Evolutionary conservation across 64 coral and sea anemone genomes (phyloP).

Genomic region (Stylophora pistillata): DNA sequence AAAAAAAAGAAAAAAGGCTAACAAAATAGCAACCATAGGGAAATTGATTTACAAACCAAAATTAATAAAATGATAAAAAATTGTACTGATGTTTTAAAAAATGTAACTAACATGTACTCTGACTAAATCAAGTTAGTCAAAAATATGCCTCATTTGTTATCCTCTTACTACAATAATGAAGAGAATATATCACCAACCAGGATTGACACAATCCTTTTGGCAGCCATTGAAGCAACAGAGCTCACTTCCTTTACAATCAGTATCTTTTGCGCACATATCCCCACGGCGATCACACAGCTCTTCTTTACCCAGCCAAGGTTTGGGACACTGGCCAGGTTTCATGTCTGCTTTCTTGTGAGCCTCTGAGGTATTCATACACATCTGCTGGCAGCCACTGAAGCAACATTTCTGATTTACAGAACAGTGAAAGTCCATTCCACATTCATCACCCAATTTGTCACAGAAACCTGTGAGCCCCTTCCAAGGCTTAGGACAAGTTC

Average conservation of each 20-base stretch:
- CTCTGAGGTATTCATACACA: conserved; percentile 46
- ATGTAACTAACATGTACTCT: too few species aligned
- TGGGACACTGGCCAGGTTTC: conserved; percentile 36
- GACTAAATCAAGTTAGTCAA: too few species aligned
- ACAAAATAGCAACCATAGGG: too few species aligned
- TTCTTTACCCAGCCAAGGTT: conserved; percentile 34
- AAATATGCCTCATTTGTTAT: too few species aligned
- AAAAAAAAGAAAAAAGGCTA: too few species aligned
- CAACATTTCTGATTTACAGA: conserved; percentile 59
- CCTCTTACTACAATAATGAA: too few species aligned
- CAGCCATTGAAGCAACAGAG: conserved; percentile 61
- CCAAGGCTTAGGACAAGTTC: conserved; percentile 30
- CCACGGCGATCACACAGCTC: conserved; percentile 48
- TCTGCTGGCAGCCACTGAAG: conserved; percentile 60
- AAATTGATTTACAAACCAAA: too few species aligned
- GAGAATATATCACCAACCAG: neutral
- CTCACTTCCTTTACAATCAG: neutral
- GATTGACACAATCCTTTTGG: conserved; percentile 44
- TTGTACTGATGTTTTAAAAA: too few species aligned
- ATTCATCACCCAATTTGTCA: conserved; percentile 61
- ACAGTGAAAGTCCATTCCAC: conserved; percentile 56
- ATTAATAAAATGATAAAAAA: too few species aligned
- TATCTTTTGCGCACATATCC: conserved; percentile 41
- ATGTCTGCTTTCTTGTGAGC: conserved; percentile 14
- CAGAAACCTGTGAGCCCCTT: conserved; percentile 60